Base-by-base conservation (phyloP, 2,888 invertebrate species). In the Meandrusa payeni region DNA sequence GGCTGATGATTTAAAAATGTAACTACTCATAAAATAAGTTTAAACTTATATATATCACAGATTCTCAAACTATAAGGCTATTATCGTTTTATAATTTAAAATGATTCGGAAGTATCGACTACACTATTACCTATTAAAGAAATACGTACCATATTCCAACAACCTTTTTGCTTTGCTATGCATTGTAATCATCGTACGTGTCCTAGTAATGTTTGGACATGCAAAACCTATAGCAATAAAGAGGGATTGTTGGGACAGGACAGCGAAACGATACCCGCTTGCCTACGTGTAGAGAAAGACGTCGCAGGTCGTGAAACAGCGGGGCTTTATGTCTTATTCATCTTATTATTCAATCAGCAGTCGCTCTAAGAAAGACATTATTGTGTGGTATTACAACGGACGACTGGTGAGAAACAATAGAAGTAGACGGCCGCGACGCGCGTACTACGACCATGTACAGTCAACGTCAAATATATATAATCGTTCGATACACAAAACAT, bases 341-440 rank as follows among this genome's bases (percentile, higher is more conserved):
- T 38, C 36, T 36, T 37, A 38, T 44, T 44, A 44, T 44, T 44
- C 44, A 38, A 44, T 38, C 41, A 23, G 36, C 17, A 24, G 37
- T 20, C 42, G 29, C 11, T 17, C 19, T 11, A 19, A 37, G 37
- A 37, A 38, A 44, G 38, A 27, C 32, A 39, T 44, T 38, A 38
- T 41, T 44, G 44, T 44, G 20, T 17, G 22, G 32, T 39, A 44
- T 33, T 36, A 43, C 44, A 47, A 44, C 32, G 32, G 40, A 24
- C 50, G 46, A 44, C 47, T 44, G 46, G 45, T 39, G 54, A 57
- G 52, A 64, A n/a, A 73, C 65, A 69, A 73, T 67, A 55, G 61
- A 59, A 63, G 61, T 22, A 31, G 29, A 24, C 26, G 31, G 37
- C 12, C 55, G 55, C 54, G 59, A 56, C 64, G 29, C 15, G 29